Percentiles rank a stretch among this genome's conserved stretches.
Conservation (phyloP, 2,797 vertebrate genomes). For the Fistularia tabacaria region DNA sequence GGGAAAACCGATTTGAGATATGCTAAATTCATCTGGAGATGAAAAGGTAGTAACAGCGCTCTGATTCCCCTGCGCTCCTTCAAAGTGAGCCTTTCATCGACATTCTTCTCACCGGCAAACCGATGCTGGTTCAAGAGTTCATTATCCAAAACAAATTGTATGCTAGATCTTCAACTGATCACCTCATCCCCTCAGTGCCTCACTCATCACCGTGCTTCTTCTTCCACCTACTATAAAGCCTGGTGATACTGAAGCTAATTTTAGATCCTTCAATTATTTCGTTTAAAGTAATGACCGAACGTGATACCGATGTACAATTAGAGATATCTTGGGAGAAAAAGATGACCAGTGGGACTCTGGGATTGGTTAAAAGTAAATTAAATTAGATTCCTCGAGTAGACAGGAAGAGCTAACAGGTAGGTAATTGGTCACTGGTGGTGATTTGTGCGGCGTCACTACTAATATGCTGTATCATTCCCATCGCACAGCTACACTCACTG, state of each 20-base stretch:
- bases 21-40: background rate
- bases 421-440: constrained; percentile 45
- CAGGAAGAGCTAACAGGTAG: constrained; percentile 37
- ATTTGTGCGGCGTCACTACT: constrained; percentile 27
- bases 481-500: constrained; percentile 8
- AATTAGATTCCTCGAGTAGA: background rate
- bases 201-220: constrained; percentile 23
- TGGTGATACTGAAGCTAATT: constrained; percentile 80
- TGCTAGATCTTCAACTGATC: constrained; percentile 52
- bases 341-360: too few species aligned
- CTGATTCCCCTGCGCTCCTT: background rate
- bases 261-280: constrained; percentile 78
- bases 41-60: too few species aligned
- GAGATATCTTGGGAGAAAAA: too few species aligned
- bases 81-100: constrained; percentile 44
- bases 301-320: constrained; percentile 17
- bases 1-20: constrained; percentile 44
- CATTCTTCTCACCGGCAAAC: constrained; percentile 59
- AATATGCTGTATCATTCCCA: constrained; percentile 8
- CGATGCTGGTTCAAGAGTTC: constrained; percentile 75
- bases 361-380: too few species aligned
- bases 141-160: constrained; percentile 75
- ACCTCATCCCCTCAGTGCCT: constrained; percentile 44
- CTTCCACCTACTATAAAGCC: constrained; percentile 58
- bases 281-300: constrained; percentile 79